Evolutionary conservation across 2,113 vertebrate genomes (phyloP).

Genomic region (Cyanoramphus novaezelandiae): DNA sequence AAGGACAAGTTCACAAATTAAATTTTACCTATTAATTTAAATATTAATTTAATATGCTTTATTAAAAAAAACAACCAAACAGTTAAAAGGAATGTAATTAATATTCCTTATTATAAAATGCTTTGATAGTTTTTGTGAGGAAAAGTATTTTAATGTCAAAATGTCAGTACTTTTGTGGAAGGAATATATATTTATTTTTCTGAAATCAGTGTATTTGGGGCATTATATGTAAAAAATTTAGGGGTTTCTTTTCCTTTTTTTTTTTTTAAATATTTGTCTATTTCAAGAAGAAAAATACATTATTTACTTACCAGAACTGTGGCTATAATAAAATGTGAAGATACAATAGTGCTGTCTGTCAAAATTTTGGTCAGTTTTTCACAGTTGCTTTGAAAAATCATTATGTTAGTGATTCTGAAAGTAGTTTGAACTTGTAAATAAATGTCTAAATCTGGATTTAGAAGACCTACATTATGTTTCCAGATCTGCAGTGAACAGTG

Average conservation of each 20-base stretch:
- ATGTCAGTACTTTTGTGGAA: background rate
- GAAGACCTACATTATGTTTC: background rate
- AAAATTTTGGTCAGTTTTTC: background rate
- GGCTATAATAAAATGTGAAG: background rate
- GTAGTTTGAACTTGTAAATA: background rate
- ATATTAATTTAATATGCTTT: slow-evolving; percentile 2
- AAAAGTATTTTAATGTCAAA: background rate
- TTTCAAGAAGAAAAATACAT: background rate
- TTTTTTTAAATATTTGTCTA: too few species aligned
- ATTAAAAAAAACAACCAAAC: background rate
- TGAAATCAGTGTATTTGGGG: background rate
- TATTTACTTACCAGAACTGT: background rate
- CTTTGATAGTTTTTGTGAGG: background rate
- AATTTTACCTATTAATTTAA: slow-evolving; percentile 51
- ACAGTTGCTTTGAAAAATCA: background rate
- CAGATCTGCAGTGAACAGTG: background rate
- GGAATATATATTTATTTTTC: background rate
- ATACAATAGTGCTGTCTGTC: background rate
- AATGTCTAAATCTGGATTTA: background rate
- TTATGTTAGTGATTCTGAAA: background rate
- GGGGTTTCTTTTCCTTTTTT: rapidly evolving
- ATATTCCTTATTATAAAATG: background rate
- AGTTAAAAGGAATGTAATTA: slow-evolving; percentile 55
- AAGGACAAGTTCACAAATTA: slow-evolving; percentile 68
- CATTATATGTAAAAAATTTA: background rate